phyloP scores from a whole-genome alignment of 2,797 vertebrate genomes.

The Oreochromis mossambicus region DNA sequence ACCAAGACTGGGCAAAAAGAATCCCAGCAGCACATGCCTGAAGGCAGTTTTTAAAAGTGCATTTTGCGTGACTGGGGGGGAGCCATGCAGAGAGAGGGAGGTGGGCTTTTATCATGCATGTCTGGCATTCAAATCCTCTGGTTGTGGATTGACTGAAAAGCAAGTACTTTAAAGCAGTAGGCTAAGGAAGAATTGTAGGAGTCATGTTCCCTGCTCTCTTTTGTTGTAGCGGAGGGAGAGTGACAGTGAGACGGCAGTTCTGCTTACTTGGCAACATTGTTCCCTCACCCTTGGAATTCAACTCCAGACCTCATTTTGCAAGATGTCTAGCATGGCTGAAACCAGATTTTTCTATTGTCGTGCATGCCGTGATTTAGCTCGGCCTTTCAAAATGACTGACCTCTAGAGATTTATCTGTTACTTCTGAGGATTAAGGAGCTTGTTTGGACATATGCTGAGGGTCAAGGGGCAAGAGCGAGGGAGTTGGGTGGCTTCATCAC shows the following conservation, averaged over 20 bases:
- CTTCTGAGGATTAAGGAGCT: conserved; percentile 52
- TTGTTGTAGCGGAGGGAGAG: conserved; percentile 24
- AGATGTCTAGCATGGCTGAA: background rate
- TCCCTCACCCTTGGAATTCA: background rate
- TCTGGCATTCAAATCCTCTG: conserved; percentile 68
- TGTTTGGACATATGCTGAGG: conserved; percentile 70
- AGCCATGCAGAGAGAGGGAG: background rate
- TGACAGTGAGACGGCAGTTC: conserved; percentile 15
- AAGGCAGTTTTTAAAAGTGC: conserved; percentile 37
- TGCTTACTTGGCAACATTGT: background rate
- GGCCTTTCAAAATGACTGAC: conserved; percentile 23
- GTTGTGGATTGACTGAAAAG: conserved; percentile 59
- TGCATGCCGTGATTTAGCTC: background rate
- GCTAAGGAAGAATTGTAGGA: conserved; percentile 39
- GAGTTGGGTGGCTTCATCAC: conserved; percentile 46
- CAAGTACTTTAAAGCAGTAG: conserved; percentile 46
- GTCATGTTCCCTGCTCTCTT: conserved; percentile 37
- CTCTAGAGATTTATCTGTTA: conserved; percentile 14
- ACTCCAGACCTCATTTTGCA: background rate
- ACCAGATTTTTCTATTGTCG: background rate
- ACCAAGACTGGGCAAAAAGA: conserved; percentile 38
- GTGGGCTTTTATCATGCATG: conserved; percentile 68
- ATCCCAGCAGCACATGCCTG: conserved; percentile 14
- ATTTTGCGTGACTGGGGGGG: conserved; percentile 9
- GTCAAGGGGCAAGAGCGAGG: conserved; percentile 56